Conservation (phyloP, 2,888 invertebrate genomes). For the Acronicta alni region DNA sequence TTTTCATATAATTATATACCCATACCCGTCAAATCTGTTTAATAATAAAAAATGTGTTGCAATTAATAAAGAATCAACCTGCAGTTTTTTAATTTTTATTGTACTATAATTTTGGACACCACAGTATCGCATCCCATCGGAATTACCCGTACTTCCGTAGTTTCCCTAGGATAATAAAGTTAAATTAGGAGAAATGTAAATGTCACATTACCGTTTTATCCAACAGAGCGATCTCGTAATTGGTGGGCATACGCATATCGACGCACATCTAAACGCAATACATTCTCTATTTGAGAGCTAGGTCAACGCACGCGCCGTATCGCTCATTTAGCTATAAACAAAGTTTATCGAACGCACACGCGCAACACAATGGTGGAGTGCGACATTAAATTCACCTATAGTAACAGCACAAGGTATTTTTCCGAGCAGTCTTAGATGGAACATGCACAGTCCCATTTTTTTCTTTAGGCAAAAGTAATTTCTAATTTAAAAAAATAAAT, state of each 20-base stretch:
- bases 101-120: too few species aligned
- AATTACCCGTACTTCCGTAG: conserved; percentile 13
- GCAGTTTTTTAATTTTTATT: too few species aligned
- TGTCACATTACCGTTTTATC: conserved; percentile 58
- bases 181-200: conserved; percentile 32
- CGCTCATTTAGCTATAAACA: conserved; percentile 87
- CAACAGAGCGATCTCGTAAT: conserved; percentile 68
- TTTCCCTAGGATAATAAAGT: conserved; percentile 7
- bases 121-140: conserved; percentile 4
- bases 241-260: conserved; percentile 69
- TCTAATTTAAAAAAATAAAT: too few species aligned
- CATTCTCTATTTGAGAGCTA: conserved; percentile 76
- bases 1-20: too few species aligned
- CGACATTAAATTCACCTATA: conserved; percentile 77
- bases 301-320: conserved; percentile 81
- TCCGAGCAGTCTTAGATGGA: conserved; percentile 53
- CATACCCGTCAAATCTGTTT: too few species aligned
- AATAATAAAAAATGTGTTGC: too few species aligned
- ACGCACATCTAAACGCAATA: conserved; percentile 71
- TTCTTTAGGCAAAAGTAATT: too few species aligned
- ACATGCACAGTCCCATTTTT: too few species aligned
- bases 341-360: conserved; percentile 85
- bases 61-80: too few species aligned
- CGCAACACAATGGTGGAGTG: conserved; percentile 77
- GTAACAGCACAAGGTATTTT: conserved; percentile 64